phyloP scores from a whole-genome alignment of 2,113 vertebrate genomes.

The Rhabdornis inornatus region DNA sequence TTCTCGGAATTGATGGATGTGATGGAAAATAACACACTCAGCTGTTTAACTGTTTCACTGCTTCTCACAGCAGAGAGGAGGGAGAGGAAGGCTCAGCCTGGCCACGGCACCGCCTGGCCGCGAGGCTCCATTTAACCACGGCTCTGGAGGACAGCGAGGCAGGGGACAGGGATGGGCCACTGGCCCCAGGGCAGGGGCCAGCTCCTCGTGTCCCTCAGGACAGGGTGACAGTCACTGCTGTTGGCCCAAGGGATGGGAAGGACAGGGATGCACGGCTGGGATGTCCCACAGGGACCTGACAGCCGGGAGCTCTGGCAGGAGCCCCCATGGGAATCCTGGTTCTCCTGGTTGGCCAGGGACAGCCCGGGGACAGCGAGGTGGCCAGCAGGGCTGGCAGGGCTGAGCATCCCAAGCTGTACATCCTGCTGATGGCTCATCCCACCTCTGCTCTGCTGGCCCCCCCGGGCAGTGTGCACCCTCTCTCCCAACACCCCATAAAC shows the following conservation, averaged over 20 bases:
- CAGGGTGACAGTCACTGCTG: rapidly evolving
- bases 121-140: rapidly evolving
- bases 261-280: rapidly evolving
- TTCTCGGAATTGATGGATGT: neutral
- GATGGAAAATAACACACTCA: rapidly evolving
- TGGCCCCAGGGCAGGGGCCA: rapidly evolving
- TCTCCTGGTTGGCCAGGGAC: neutral
- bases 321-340: rapidly evolving
- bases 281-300: rapidly evolving
- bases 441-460: neutral
- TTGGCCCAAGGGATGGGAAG: rapidly evolving
- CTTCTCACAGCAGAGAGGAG: neutral
- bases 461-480: rapidly evolving
- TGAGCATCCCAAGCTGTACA: rapidly evolving
- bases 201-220: rapidly evolving
- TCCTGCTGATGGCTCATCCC: rapidly evolving
- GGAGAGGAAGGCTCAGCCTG: neutral
- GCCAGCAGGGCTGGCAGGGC: neutral
- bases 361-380: neutral
- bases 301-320: rapidly evolving
- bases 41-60: neutral
- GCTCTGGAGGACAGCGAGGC: neutral
- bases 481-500: neutral
- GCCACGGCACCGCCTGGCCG: rapidly evolving
- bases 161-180: rapidly evolving